A percentile compares a stretch with the other conserved stretches of the same genome.
Conservation (phyloP, 2,797 vertebrate species). For the Syngnathus acus region DNA sequence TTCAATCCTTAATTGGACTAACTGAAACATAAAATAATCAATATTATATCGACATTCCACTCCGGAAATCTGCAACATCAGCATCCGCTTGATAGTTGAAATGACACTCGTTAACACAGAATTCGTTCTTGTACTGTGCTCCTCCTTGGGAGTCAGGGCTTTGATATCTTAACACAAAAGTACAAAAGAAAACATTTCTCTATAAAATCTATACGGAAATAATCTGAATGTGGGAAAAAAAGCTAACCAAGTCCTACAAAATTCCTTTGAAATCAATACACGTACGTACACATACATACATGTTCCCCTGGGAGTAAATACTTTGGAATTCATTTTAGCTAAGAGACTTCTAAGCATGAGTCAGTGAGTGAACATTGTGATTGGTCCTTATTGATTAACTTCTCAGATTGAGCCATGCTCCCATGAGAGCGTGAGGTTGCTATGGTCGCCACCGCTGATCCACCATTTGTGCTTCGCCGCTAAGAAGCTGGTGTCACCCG, state of each 20-base stretch:
- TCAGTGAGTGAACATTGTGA: not conserved
- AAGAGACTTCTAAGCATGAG: not conserved
- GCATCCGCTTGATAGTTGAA: not conserved
- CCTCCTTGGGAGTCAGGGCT: not conserved
- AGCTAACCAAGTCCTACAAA: not conserved
- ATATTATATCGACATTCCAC: not conserved
- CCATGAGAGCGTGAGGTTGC: slow-evolving; percentile 9
- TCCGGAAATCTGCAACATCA: too few species aligned
- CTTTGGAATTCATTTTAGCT: not conserved
- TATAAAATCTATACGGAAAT: not conserved
- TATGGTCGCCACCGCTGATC: slow-evolving; percentile 27
- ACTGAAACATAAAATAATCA: too few species aligned
- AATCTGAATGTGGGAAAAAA: not conserved
- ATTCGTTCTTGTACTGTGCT: not conserved
- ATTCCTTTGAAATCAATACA: too few species aligned
- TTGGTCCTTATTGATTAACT: not conserved
- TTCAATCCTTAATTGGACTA: too few species aligned
- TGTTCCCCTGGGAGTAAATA: not conserved
- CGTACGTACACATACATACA: too few species aligned
- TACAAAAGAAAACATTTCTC: not conserved
- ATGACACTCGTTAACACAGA: not conserved
- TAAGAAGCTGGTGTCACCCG: slow-evolving; percentile 24
- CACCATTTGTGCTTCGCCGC: slow-evolving; percentile 15
- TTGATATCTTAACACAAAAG: not conserved
- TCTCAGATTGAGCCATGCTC: not conserved